phyloP scores from a whole-genome alignment of 1,140 invertebrate genomes.

The Nephila pilipes region DNA sequence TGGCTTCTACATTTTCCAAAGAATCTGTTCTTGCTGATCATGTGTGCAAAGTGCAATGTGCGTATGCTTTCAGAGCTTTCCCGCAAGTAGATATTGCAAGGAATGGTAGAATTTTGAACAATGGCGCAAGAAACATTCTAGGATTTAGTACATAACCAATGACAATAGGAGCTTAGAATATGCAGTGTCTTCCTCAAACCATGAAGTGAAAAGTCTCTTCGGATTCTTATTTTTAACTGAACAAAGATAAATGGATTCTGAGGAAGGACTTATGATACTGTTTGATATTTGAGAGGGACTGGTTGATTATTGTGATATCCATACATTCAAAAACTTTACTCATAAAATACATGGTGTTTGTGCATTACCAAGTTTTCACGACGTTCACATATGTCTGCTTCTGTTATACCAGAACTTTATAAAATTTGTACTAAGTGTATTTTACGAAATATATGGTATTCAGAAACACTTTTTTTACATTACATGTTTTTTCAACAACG shows the following conservation, averaged over 20 bases:
- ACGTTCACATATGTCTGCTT: not conserved
- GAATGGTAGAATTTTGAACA: slow-evolving; percentile 37
- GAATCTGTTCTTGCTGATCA: slow-evolving; percentile 92
- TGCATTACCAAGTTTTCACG: not conserved
- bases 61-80: slow-evolving; percentile 82
- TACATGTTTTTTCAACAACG: too few relatives aligned
- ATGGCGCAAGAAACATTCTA: slow-evolving; percentile 11
- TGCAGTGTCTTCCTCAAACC: not conserved
- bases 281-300: not conserved
- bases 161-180: not conserved
- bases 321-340: not conserved
- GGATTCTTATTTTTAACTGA: not conserved
- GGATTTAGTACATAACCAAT: slow-evolving; percentile 69
- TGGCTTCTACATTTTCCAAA: slow-evolving; percentile 89
- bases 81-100: slow-evolving; percentile 74
- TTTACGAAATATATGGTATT: too few relatives aligned
- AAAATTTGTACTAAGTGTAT: too few relatives aligned
- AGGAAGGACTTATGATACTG: not conserved
- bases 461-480: too few relatives aligned
- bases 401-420: too few relatives aligned
- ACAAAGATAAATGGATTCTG: not conserved
- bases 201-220: not conserved
- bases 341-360: not conserved
- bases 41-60: slow-evolving; percentile 94
- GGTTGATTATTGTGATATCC: not conserved